These are phyloP conservation scores for Tachypleus tridentatus DNA, from an alignment of 1,140 invertebrate species.

Conservation along the genomic window DNA sequence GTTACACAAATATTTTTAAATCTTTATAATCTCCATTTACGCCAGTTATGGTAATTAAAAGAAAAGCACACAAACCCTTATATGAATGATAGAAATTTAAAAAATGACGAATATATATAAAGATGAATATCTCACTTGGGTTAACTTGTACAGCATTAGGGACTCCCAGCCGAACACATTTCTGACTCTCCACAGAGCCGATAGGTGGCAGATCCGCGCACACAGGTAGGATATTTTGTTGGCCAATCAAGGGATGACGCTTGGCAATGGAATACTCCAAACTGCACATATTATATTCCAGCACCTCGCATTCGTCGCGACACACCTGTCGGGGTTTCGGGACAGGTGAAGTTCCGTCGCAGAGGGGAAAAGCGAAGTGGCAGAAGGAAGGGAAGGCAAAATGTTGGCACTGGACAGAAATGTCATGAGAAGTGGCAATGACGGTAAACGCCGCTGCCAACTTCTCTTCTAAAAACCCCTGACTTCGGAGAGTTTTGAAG, in stretches of 20 bases:
- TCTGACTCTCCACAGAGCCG: constrained; percentile 49
- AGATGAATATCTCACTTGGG: constrained; percentile 36
- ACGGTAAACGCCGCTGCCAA: constrained; percentile 70
- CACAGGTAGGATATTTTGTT: constrained; percentile 58
- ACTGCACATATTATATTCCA: constrained; percentile 80
- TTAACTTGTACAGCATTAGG: constrained; percentile 45
- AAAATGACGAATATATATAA: too few relatives aligned
- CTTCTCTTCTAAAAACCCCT: constrained; percentile 66
- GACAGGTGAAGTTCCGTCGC: constrained; percentile 42
- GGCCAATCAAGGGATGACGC: constrained; percentile 72
- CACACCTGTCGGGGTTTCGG: constrained; percentile 41
- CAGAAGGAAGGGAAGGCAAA: constrained; percentile 62
- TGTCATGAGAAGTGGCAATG: constrained; percentile 53
- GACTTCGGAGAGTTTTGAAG: constrained; percentile 63
- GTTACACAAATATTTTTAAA: too few relatives aligned
- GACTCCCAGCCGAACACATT: constrained; percentile 73
- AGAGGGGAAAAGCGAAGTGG: constrained; percentile 82
- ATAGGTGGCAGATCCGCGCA: constrained; percentile 69
- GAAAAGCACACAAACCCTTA: too few relatives aligned
- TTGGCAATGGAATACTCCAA: constrained; percentile 89
- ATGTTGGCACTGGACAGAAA: constrained; percentile 26
- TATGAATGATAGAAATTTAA: too few relatives aligned
- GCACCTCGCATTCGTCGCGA: constrained; percentile 72
- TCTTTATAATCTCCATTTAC: too few relatives aligned
- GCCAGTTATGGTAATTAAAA: too few relatives aligned